These are phyloP conservation scores for Maniola hyperantus DNA, from an alignment of 2,888 invertebrate genomes.

Conservation along the genomic window DNA sequence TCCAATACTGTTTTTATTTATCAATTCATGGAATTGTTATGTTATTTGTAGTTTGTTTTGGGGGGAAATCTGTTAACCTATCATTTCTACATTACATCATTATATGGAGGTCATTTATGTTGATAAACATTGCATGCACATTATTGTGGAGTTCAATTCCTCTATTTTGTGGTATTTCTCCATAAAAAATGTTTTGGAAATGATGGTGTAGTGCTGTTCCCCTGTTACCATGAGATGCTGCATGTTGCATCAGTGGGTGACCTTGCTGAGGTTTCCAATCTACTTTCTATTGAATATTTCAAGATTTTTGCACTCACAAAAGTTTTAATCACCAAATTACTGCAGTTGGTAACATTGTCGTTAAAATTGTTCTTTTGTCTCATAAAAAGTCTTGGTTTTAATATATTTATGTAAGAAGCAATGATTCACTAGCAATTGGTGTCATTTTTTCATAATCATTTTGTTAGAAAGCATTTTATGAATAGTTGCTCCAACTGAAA, in stretches of 20 bases:
- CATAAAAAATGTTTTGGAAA: not conserved
- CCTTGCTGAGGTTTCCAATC: constrained; percentile 51
- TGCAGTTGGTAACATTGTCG: not conserved
- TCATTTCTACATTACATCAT: constrained; percentile 71
- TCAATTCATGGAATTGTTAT: constrained; percentile 4
- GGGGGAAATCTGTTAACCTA: constrained; percentile 79
- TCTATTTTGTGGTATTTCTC: not conserved
- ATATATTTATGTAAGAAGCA: not conserved
- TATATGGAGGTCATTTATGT: constrained; percentile 75
- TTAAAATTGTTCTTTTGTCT: not conserved
- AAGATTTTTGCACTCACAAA: constrained; percentile 18
- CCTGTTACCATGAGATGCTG: constrained; percentile 19
- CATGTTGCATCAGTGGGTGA: constrained; percentile 57
- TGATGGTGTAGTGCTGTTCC: constrained; percentile 7
- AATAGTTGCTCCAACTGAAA: too few species aligned
- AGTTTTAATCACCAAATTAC: not conserved
- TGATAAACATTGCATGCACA: constrained; percentile 72
- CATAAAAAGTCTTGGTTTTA: not conserved
- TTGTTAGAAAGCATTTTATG: too few species aligned
- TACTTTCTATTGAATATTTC: constrained; percentile 62
- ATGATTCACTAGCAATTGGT: not conserved
- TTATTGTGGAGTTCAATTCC: constrained; percentile 45
- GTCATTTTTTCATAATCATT: not conserved
- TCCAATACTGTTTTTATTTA: constrained; percentile 1
- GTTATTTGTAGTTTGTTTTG: constrained; percentile 56